Evolutionary conservation across 1,140 invertebrate species (phyloP), one percentile per base, ranked within the genome.

Genomic region (Coenobita brevimanus): DNA sequence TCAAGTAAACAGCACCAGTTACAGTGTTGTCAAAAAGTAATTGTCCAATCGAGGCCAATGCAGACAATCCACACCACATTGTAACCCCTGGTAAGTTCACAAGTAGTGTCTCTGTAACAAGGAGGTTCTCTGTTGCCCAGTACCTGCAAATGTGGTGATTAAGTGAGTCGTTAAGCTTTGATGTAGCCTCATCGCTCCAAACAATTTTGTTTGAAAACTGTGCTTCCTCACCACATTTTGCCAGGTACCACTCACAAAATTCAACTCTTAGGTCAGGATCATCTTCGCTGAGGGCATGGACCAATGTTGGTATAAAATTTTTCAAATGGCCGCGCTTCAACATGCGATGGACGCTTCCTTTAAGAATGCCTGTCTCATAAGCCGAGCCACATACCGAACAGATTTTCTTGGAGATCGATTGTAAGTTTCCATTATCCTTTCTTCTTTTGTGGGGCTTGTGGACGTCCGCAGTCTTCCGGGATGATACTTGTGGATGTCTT

Each of bases 181-280:
- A 83, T 30, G 71, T 85, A 4, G 87, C 81, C 81, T 90, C 80
- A 78, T 90, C 54, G 43, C 50, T 89, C 80, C 76, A 89, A 3
- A 89, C 27, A 46, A 90, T 89, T 60, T 78, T 89, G 17, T 41
- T 41, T 81, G 82, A 41, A 89, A 90, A 90, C 3, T 38, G 10
- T 87, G 50, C 79, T 73, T 90, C 57, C 27, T 85, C 54, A 0
- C 46, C 60, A 21, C 8, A 64, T 86, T 88, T 41, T 27, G 15
- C 69, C 69, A 80, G 36, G n/a, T 87, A 82, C 89, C 90, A 90
- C 43, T 89, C 64, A 80, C 90, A 90, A 82, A 82, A 82, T 78
- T 88, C 8, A 71, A 73, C 79, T 84, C 83, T 82, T 8, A 50
- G 36, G 41, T 80, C 62, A 73, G 78, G 79, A 79, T 90, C 71